phyloP scores from a whole-genome alignment of 2,888 invertebrate species.

The Lasioglossum marginatum region DNA sequence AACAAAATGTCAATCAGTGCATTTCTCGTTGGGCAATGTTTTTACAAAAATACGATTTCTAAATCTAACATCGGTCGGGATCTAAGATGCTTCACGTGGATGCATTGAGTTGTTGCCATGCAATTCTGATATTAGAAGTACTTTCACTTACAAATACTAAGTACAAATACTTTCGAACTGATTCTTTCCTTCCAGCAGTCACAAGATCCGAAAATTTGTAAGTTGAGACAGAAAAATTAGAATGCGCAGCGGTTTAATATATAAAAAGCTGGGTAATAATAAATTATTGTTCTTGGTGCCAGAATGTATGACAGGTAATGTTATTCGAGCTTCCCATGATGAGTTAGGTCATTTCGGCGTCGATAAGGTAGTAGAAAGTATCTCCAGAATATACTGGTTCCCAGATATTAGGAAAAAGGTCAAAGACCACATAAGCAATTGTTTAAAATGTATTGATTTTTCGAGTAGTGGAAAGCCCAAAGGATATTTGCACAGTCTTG shows the following conservation, averaged over 20 bases:
- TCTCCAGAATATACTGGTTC: too few species aligned
- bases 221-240: constrained; percentile 21
- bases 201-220: neutral
- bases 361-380: neutral
- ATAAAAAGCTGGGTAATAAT: neutral
- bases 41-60: neutral
- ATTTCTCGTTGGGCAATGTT: constrained; percentile 21
- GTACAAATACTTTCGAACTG: neutral
- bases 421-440: constrained; percentile 28
- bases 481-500: neutral
- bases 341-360: neutral
- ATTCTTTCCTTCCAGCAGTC: constrained; percentile 16
- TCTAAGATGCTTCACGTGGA: constrained; percentile 4
- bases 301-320: neutral
- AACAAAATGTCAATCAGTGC: neutral
- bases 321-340: neutral
- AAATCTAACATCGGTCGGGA: neutral
- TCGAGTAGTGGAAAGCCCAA: neutral
- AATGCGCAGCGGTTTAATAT: neutral
- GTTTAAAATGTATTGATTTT: neutral
- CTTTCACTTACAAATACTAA: too few species aligned
- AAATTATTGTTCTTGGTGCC: constrained; percentile 19
- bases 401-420: too few species aligned
- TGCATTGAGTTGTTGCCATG: constrained; percentile 10
- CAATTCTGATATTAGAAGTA: neutral